Evolutionary conservation across 2,797 vertebrate genomes (phyloP).

Genomic region (Dendrocincla fuliginosa): DNA sequence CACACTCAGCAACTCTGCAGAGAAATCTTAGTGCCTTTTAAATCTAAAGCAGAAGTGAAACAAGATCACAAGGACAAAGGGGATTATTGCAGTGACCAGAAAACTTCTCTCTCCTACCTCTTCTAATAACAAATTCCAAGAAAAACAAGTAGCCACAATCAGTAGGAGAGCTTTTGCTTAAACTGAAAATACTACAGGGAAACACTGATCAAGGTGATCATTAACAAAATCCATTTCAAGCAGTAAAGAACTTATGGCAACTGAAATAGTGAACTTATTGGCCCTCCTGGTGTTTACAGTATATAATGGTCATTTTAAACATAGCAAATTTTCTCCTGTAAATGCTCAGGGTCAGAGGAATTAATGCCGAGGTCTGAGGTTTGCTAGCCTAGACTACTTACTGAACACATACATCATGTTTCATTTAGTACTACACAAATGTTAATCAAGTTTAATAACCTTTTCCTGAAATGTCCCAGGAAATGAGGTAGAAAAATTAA

Average conservation of each 20-base stretch:
- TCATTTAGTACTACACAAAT: background rate
- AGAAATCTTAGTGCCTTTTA: background rate
- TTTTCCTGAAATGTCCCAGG: conserved; percentile 8
- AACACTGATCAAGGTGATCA: background rate
- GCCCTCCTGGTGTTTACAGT: background rate
- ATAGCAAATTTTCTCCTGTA: background rate
- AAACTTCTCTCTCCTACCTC: background rate
- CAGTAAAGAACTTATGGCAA: background rate
- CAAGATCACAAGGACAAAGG: background rate
- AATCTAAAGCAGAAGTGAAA: background rate
- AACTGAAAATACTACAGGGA: background rate
- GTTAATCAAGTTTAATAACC: background rate
- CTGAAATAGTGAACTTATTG: background rate
- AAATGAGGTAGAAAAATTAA: conserved; percentile 52
- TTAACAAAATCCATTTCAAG: background rate
- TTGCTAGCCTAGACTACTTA: background rate
- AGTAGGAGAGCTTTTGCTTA: background rate
- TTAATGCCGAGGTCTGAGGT: background rate
- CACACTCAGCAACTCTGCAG: background rate
- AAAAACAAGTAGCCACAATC: background rate
- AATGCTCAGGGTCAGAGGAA: background rate
- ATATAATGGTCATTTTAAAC: background rate
- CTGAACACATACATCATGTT: background rate
- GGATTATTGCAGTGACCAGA: background rate
- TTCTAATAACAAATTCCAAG: background rate